These are phyloP conservation scores for Falcunculus frontatus DNA, from an alignment of 2,113 vertebrate species.

Conservation along the genomic window DNA sequence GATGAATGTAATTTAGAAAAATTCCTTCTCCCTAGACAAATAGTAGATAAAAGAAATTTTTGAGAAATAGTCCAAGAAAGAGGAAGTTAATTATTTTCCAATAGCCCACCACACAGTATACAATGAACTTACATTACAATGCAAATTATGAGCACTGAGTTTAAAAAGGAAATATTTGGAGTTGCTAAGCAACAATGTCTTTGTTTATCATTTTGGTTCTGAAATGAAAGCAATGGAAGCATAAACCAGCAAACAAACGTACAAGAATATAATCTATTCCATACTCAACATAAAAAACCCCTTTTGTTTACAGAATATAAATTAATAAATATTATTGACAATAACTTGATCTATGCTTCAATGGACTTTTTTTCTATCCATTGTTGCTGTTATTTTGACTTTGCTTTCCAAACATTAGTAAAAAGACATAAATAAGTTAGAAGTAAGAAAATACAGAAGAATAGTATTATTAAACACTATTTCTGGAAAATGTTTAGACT, in stretches of 20 bases:
- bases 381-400: neutral
- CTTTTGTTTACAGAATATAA: neutral
- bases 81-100: constrained; percentile 8
- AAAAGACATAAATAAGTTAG: neutral
- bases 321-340: neutral
- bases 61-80: neutral
- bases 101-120: neutral
- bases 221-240: neutral
- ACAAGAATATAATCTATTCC: neutral
- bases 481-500: neutral
- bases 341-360: neutral
- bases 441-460: neutral
- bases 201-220: neutral
- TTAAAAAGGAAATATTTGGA: neutral
- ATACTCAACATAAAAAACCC: neutral
- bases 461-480: neutral
- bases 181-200: constrained; percentile 22
- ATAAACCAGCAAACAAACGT: neutral
- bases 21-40: neutral
- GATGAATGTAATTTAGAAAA: neutral
- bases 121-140: neutral
- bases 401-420: neutral
- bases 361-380: neutral
- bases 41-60: neutral
- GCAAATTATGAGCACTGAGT: neutral